phyloP scores from a whole-genome alignment of 1,140 invertebrate species.

The Drosophila pandora region DNA sequence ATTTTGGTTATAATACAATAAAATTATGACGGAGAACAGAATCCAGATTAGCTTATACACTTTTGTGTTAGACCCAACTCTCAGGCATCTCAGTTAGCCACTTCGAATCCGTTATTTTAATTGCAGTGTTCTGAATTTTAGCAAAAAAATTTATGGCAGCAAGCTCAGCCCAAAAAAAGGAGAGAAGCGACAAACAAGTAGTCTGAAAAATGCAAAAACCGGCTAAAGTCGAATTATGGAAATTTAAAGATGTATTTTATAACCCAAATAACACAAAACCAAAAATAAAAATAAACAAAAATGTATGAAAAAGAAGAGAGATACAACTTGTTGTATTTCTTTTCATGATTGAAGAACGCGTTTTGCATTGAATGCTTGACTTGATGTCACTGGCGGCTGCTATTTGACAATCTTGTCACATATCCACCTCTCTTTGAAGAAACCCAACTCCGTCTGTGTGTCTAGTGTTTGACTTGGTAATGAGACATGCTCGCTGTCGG shows the following conservation, averaged over 20 bases:
- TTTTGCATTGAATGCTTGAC: slow-evolving; percentile 60
- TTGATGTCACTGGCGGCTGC: slow-evolving; percentile 58
- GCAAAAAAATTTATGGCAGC: slow-evolving; percentile 42
- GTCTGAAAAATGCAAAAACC: slow-evolving; percentile 37
- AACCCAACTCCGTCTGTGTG: slow-evolving; percentile 19
- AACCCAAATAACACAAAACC: not conserved
- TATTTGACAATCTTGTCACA: slow-evolving; percentile 79
- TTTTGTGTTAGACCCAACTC: not conserved
- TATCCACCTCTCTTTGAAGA: slow-evolving; percentile 34
- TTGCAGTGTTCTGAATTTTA: slow-evolving; percentile 60
- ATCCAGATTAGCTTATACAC: slow-evolving; percentile 26
- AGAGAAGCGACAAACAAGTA: not conserved
- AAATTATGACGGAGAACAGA: slow-evolving; percentile 25
- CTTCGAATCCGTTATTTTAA: slow-evolving; percentile 55
- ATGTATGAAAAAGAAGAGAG: not conserved
- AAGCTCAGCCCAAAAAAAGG: slow-evolving; percentile 7
- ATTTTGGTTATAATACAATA: not conserved
- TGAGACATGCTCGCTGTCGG: slow-evolving; percentile 58
- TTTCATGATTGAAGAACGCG: slow-evolving; percentile 36
- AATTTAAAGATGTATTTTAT: slow-evolving; percentile 49
- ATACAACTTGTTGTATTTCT: slow-evolving; percentile 2
- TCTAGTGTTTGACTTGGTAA: slow-evolving; percentile 71
- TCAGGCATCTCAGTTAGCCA: slow-evolving; percentile 7
- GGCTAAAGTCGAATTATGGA: slow-evolving; percentile 40
- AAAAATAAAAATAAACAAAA: not conserved